Evolutionary conservation across 1,140 invertebrate genomes (phyloP).

Genomic region (Cydia splendana): DNA sequence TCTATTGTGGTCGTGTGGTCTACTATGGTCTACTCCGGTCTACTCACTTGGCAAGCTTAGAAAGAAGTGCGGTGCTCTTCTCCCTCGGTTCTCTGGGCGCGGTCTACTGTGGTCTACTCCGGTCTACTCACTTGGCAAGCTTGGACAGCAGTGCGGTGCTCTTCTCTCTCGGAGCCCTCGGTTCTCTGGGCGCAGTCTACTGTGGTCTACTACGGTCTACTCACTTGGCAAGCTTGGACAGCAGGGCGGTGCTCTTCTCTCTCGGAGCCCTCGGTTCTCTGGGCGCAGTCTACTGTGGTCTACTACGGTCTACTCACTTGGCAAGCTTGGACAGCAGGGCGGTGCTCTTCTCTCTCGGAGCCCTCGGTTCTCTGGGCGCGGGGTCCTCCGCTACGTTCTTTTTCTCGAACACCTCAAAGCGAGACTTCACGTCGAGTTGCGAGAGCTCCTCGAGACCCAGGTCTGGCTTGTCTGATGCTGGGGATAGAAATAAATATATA

Average conservation of each 20-base stretch:
- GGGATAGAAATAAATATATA: constrained; percentile 43
- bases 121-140: constrained; percentile 85
- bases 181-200: constrained; percentile 68
- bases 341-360: too few relatives aligned
- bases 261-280: background rate
- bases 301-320: too few relatives aligned
- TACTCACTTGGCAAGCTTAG: constrained; percentile 89
- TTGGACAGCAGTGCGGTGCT: constrained; percentile 90
- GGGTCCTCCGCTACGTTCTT: constrained; percentile 67
- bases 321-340: too few relatives aligned
- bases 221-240: too few relatives aligned
- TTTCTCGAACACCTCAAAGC: constrained; percentile 92
- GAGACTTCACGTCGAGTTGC: constrained; percentile 90
- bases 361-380: constrained; percentile 47
- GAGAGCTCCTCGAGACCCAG: constrained; percentile 91
- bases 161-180: constrained; percentile 82
- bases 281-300: background rate
- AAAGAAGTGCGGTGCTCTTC: constrained; percentile 88
- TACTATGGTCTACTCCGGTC: background rate
- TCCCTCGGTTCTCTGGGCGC: constrained; percentile 80
- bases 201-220: background rate
- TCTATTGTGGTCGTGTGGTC: background rate
- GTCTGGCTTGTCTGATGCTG: constrained; percentile 94
- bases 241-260: too few relatives aligned
- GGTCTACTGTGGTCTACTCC: background rate